Base-by-base conservation (phyloP, 37 sponge, comb jelly and placozoan species). In the Halisarca cf. caerulea region DNA sequence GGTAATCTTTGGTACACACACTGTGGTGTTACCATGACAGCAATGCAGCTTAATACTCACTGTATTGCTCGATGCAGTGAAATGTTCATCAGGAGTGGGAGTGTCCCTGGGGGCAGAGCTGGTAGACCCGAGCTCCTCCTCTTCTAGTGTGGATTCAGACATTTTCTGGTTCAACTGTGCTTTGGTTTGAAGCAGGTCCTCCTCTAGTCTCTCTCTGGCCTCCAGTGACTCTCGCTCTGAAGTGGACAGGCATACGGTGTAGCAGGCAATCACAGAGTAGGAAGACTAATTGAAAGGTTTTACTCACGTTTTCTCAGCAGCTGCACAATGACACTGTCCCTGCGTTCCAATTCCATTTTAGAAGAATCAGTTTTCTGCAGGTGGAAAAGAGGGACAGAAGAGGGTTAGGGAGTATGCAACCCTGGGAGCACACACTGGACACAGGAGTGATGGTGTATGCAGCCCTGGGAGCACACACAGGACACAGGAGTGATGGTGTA, bases 241-340 rank as follows among this genome's bases (percentile, higher is more conserved):
- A 43, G 41, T 25, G 0, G 34, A 70, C 72, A 70, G 72, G 23
- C 40, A 39, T 23, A 38, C 40, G 30, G 73, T 3, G 35, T 34
- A 35, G 8, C 73, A 38, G 40, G n/a, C 53, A 7, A 9, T 21
- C 24, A 36, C 17, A 25, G 17, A 61, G 66, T 45, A 36, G 47
- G 7, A 33, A 17, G 64, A 30, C 24, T 34, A 32, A 17, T 18
- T 6, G 25, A 40, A 58, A 3, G 47, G 24, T 68, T 66, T 27
- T 44, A 83, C 92, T 85, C 45, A 91, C 92, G 88, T 75, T 91
- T 84, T 64, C 85, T 75, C 7, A 91, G 71, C 14, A 91, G 79
- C 54, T 75, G 66, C 9, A 80, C 77, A 47, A 91, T 91, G 82
- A 91, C 87, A 23, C 88, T 91, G 39, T 91, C 92, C 45, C 92